A percentile compares a stretch with the other conserved stretches of the same genome.
Evolutionary conservation across 2,113 vertebrate species (phyloP).

Genomic region (Shinisaurus crocodilurus): DNA sequence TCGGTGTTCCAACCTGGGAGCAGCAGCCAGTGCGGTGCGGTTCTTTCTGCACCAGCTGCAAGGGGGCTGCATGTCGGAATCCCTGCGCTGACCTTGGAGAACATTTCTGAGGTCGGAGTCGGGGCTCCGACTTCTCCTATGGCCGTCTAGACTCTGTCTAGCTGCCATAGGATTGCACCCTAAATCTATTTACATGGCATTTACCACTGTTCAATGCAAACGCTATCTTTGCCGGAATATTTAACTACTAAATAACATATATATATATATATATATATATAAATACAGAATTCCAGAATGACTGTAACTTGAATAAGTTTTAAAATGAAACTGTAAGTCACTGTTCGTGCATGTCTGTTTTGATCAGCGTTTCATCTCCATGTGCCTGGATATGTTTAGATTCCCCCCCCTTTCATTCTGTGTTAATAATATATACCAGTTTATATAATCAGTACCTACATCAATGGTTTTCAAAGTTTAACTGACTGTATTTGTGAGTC

Average conservation of each 20-base stretch:
- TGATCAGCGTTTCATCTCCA: not conserved
- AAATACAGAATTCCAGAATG: not conserved
- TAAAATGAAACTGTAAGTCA: not conserved
- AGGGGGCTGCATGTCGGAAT: no score
- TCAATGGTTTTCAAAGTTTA: not conserved
- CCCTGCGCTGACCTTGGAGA: no score
- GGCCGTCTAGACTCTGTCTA: no score
- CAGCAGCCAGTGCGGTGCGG: no score
- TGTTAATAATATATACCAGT: not conserved
- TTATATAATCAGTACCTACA: not conserved
- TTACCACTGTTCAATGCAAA: not conserved
- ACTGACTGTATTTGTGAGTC: not conserved
- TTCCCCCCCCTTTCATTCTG: not conserved
- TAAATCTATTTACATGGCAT: not conserved
- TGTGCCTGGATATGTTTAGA: not conserved
- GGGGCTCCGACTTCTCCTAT: no score
- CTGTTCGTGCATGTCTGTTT: not conserved
- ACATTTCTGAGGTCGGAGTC: no score
- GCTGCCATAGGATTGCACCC: no score
- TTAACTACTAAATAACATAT: no score
- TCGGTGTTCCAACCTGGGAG: no score
- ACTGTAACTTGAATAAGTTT: not conserved
- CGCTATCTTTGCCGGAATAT: not conserved
- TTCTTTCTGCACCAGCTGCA: no score
- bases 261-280: no score